These are phyloP conservation scores for Muschampia plurimacula DNA, from an alignment of 2,888 invertebrate genomes.

Conservation along the genomic window DNA sequence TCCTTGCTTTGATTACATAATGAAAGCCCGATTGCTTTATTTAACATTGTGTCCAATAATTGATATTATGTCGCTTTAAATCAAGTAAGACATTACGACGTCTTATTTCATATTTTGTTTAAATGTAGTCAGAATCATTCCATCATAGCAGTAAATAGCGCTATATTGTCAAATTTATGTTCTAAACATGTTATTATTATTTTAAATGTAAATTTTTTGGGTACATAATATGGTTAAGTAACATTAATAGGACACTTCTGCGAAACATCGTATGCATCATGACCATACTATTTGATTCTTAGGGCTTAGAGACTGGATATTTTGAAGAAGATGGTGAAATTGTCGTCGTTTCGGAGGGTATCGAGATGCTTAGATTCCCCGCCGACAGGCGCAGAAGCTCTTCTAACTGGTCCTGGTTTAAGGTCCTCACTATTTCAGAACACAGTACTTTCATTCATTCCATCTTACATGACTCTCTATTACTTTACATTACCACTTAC, in stretches of 20 bases:
- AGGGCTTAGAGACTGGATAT: constrained; percentile 87
- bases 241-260: constrained; percentile 17
- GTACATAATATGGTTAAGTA: constrained; percentile 38
- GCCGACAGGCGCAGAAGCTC: constrained; percentile 86
- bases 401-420: constrained; percentile 89
- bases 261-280: constrained; percentile 69
- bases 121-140: not conserved
- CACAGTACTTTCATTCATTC: constrained; percentile 67
- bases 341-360: constrained; percentile 87
- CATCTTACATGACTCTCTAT: constrained; percentile 59
- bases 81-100: constrained; percentile 14
- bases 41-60: constrained; percentile 15
- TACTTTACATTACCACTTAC: constrained; percentile 41
- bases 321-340: constrained; percentile 86
- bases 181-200: not conserved
- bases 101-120: constrained; percentile 13
- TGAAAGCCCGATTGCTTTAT: constrained; percentile 5
- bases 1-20: not conserved
- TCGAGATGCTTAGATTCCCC: constrained; percentile 87
- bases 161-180: not conserved
- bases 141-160: not conserved
- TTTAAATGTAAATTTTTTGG: not conserved
- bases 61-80: not conserved
- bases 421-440: constrained; percentile 84
- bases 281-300: constrained; percentile 69